A percentile compares a stretch with the other conserved stretches of the same genome.
These are phyloP conservation scores for Glareola pratincola DNA, from an alignment of 2,113 vertebrate genomes.

Conservation along the genomic window DNA sequence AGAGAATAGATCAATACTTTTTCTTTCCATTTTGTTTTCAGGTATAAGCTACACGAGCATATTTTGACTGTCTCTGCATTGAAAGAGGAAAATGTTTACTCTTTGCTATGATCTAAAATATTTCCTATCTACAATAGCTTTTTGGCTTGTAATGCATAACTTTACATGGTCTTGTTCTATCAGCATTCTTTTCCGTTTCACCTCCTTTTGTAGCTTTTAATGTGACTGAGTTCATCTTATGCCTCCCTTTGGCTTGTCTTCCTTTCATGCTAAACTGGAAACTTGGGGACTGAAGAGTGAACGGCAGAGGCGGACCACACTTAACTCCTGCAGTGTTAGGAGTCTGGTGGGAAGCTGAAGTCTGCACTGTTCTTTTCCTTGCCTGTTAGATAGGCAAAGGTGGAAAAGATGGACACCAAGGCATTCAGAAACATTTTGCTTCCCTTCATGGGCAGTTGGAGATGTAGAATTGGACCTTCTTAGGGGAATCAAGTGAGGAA, in stretches of 20 bases:
- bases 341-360: not conserved
- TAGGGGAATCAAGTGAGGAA: not conserved
- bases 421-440: not conserved
- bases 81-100: not conserved
- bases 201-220: not conserved
- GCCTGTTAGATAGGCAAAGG: not conserved
- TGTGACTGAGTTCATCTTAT: not conserved
- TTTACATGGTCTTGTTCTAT: not conserved
- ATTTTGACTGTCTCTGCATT: not conserved
- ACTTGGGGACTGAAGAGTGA: not conserved
- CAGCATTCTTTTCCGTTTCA: not conserved
- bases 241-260: not conserved
- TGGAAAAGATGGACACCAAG: not conserved
- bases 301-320: rapidly evolving
- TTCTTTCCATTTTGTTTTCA: not conserved
- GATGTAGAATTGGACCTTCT: not conserved
- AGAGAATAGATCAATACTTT: not conserved
- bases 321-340: not conserved
- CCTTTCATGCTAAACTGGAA: not conserved
- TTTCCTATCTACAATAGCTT: not conserved
- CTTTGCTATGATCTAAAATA: not conserved
- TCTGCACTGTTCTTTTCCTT: not conserved
- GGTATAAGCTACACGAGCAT: not conserved
- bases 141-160: not conserved
- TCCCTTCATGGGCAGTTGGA: not conserved